Evolutionary conservation across 2,797 vertebrate genomes (phyloP).

Genomic region (Leptatherina wallacei): DNA sequence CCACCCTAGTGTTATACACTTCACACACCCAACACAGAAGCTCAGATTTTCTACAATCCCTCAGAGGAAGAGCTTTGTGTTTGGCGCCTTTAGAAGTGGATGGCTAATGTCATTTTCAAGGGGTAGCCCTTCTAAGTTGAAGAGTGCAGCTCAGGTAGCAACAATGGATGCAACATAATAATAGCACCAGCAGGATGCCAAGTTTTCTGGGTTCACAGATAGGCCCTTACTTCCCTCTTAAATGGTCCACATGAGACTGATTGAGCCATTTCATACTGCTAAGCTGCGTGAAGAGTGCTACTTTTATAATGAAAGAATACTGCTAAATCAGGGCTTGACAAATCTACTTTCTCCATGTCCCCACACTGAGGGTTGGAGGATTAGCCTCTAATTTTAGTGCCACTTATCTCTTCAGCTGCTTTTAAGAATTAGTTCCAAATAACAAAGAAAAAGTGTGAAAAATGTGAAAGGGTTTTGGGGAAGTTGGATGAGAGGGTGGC

Average conservation of each 20-base stretch:
- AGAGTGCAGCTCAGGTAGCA: conserved; percentile 58
- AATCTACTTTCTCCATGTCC: conserved; percentile 79
- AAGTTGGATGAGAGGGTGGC: conserved; percentile 34
- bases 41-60: conserved; percentile 62
- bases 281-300: conserved; percentile 72
- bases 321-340: conserved; percentile 79
- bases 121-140: conserved; percentile 48
- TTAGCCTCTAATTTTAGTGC: conserved; percentile 77
- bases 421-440: conserved; percentile 79
- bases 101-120: conserved; percentile 54
- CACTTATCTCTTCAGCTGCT: conserved; percentile 72
- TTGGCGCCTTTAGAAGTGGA: conserved; percentile 46
- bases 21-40: conserved; percentile 56
- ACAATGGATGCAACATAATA: conserved; percentile 43
- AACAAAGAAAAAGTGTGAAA: conserved; percentile 68
- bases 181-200: conserved; percentile 32
- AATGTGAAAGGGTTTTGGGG: conserved; percentile 52
- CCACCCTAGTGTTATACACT: conserved; percentile 49
- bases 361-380: conserved; percentile 68
- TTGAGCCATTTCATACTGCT: conserved; percentile 72
- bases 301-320: conserved; percentile 76
- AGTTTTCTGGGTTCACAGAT: conserved; percentile 61
- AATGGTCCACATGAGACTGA: conserved; percentile 67
- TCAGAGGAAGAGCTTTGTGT: conserved; percentile 45
- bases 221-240: conserved; percentile 31